Evolutionary conservation across 2,888 invertebrate genomes (phyloP), one percentile per base, ranked within the genome.

Genomic region (Ecliptopera silaceata): DNA sequence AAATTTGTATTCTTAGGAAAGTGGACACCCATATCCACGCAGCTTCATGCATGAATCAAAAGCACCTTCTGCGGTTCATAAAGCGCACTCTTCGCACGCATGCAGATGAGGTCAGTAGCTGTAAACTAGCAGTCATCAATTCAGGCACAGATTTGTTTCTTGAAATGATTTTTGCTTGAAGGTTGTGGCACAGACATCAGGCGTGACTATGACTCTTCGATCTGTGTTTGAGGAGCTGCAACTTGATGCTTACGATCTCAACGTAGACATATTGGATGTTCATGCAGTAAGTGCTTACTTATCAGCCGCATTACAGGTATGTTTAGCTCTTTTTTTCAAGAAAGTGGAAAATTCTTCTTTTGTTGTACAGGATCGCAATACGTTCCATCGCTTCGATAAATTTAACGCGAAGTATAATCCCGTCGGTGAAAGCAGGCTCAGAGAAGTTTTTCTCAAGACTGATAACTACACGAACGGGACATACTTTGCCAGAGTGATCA

Each of bases 331-430:
- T 6, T 6, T 4, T 2, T 22, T 22, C 22, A 6, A 22, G 22
- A 4, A 22, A 22, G 22, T 5, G 4, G 6, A 5, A 5, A 0
- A 22, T 5, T 22, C 2, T 22, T 22, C 22, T 22, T 22, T 97
- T 20, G 26, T 11, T 56, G 76, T 38, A 8, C 72, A 95, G 93
- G 97, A 98, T 75, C 94, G 99, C 63, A 99, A 99, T 88, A 99
- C 99, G 17, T 99, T 99, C 92, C 99, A 99, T 84, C 95, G 99
- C 53, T 99, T 99, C 84, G 99, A 99, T 89, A 99, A 99, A 86
- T 99, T 99, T 92, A 99, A 99, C 86, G 97, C 99, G 44, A 99
- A 99, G 86, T 99, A 99, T 88, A 99, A 99, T 91, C 99, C 99
- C 0, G 98, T 99, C 72, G 99, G 99, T 0, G 98, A 99, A 88